Evolutionary conservation across 1,140 invertebrate genomes (phyloP).

Genomic region (Drosophila sulfurigaster): DNA sequence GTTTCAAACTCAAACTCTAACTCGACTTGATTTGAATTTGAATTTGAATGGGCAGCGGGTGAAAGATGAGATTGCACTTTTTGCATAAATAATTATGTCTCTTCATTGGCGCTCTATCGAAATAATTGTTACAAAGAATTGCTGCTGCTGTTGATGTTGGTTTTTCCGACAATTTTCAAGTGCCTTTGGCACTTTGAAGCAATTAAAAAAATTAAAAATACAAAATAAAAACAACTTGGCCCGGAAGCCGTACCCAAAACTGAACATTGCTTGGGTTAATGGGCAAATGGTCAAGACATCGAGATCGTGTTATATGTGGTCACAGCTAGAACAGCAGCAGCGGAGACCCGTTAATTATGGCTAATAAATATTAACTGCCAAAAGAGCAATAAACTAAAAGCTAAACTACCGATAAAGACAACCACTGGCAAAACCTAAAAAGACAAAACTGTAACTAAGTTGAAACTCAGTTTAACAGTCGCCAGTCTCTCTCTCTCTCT

Average conservation of each 20-base stretch:
- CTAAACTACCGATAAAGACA: conserved; percentile 57
- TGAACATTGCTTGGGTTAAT: conserved; percentile 11
- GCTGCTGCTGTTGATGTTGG: too few relatives aligned
- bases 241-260: conserved; percentile 74
- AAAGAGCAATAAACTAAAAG: conserved; percentile 74
- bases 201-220: conserved; percentile 29
- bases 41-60: conserved; percentile 43
- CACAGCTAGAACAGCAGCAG: conserved; percentile 39
- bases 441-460: conserved; percentile 21
- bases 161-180: neutral
- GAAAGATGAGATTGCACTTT: conserved; percentile 70
- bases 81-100: conserved; percentile 30
- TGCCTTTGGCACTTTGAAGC: conserved; percentile 33
- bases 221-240: conserved; percentile 35
- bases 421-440: conserved; percentile 6
- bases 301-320: neutral
- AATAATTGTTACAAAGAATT: conserved; percentile 2
- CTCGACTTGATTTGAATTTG: neutral
- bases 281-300: neutral
- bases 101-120: neutral
- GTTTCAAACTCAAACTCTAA: neutral
- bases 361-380: conserved; percentile 78
- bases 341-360: conserved; percentile 63
- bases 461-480: neutral
- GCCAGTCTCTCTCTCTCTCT: too few relatives aligned